Conservation (phyloP, 2,797 vertebrate species). For the Sebastes matsubarae region DNA sequence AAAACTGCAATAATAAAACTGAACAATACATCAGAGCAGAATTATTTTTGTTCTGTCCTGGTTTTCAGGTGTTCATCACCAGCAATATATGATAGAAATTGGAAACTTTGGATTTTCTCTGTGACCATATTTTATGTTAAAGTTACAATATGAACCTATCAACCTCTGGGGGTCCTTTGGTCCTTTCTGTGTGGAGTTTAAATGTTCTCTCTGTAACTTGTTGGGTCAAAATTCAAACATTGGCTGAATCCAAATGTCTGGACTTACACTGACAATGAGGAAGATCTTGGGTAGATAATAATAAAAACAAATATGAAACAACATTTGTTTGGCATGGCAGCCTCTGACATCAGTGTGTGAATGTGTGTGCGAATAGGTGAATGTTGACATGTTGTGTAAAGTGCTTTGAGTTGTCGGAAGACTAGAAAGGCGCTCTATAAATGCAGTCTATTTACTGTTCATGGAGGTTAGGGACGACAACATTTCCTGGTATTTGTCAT, state of each 20-base stretch:
- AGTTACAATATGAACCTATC: no score
- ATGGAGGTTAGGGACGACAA: no score
- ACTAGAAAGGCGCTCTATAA: no score
- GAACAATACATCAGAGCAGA: not conserved
- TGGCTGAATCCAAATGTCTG: not conserved
- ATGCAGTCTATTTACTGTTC: not conserved
- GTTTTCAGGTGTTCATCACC: not conserved
- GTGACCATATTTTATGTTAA: rapidly evolving
- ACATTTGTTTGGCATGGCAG: no score
- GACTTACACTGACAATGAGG: not conserved
- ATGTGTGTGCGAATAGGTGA: no score
- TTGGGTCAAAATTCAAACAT: not conserved
- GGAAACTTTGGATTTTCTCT: not conserved
- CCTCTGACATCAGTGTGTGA: no score
- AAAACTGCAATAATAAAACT: not conserved
- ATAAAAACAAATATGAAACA: no score
- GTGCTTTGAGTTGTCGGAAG: no score
- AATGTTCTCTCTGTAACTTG: not conserved
- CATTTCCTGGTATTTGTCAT: not conserved
- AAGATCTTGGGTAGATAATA: no score
- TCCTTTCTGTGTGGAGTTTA: not conserved
- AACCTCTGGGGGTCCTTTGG: no score
- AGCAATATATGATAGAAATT: not conserved
- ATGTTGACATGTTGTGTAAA: no score
- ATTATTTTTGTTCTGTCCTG: not conserved